Base-by-base conservation (phyloP, 2,113 vertebrate genomes). In the Geococcyx californianus region DNA sequence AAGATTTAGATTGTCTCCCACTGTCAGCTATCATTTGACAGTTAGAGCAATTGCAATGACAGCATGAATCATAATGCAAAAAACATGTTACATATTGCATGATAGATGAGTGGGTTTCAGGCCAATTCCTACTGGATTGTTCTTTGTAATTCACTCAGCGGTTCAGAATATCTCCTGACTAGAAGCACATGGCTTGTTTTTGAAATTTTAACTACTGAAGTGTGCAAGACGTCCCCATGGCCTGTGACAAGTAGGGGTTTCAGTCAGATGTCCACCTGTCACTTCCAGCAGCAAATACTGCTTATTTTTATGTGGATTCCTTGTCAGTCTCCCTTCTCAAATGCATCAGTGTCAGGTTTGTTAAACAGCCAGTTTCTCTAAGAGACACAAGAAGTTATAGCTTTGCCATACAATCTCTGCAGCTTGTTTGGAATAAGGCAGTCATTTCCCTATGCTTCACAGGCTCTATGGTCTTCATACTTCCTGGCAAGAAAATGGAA, bases 1-100 rank as follows among this genome's bases (percentile, higher is more conserved):
- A 83, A 86, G 68, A 34, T 92, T 95, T 75, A 81, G 31, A 28
- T 21, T 84, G 68, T 56, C 73, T 94, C 64, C 49, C 28, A 24
- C 47, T 90, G 69, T 72, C 83, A 85, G 60, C 72, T 81, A 77
- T 83, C 72, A 47, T 51, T 93, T 88, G 72, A 89, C 83, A 87
- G 58, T 38, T 93, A 63, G n/a, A 86, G 89, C 45, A 77, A 89
- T 74, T 91, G 60, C 47, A 90, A 67, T 49, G 72, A 94, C 68
- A 89, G 68, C 42, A 84, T 70, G 72, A 94, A 94, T 93, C 76
- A 86, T 86, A 93, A 95, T 75, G 72, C n/a, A 86, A 94, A 93
- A 95, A 90, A 36, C 85, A 81, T 86, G 56, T 56, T 78, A 86
- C 52, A 81, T 70, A 70, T 26, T 75, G 60, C 90, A 97, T 81